A percentile compares a stretch with the other conserved stretches of the same genome.
phyloP scores from a whole-genome alignment of 2,113 vertebrate genomes.

The Apeltes quadracus region DNA sequence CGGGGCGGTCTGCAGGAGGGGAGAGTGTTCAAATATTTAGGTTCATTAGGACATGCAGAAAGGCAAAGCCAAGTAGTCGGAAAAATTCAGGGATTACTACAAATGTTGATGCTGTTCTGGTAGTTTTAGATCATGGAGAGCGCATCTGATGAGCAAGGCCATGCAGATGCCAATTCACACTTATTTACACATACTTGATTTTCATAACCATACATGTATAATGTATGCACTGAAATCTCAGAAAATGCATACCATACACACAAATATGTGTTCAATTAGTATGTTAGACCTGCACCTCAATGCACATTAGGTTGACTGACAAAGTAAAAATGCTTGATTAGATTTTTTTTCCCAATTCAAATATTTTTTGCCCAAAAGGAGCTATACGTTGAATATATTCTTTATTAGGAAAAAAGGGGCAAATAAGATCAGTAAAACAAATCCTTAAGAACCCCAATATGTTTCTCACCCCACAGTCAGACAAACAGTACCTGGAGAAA shows the following conservation, averaged over 20 bases:
- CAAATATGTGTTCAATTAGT: not conserved
- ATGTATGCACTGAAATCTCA: slow-evolving; percentile 21
- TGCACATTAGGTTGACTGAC: not conserved
- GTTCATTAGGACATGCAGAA: not conserved
- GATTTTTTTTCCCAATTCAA: not conserved
- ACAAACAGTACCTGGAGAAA: slow-evolving; percentile 89
- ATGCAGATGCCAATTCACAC: slow-evolving; percentile 48
- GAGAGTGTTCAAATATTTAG: slow-evolving; percentile 4
- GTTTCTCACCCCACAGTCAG: slow-evolving; percentile 9
- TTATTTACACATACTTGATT: slow-evolving; percentile 32
- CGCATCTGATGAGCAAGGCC: slow-evolving; percentile 34
- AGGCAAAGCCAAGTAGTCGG: not conserved
- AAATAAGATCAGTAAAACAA: slow-evolving; percentile 15
- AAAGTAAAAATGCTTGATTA: not conserved
- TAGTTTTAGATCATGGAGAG: slow-evolving; percentile 38
- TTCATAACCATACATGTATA: slow-evolving; percentile 45
- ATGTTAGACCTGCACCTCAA: not conserved
- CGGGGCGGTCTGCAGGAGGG: slow-evolving; percentile 87
- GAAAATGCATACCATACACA: slow-evolving; percentile 1
- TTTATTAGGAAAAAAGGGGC: not conserved
- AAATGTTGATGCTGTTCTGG: not conserved
- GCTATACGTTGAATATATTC: not conserved
- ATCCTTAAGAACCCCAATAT: slow-evolving; percentile 9
- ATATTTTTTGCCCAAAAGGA: not conserved
- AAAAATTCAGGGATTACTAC: not conserved